Conservation (phyloP, 2,113 vertebrate species). For the Empidonax traillii region DNA sequence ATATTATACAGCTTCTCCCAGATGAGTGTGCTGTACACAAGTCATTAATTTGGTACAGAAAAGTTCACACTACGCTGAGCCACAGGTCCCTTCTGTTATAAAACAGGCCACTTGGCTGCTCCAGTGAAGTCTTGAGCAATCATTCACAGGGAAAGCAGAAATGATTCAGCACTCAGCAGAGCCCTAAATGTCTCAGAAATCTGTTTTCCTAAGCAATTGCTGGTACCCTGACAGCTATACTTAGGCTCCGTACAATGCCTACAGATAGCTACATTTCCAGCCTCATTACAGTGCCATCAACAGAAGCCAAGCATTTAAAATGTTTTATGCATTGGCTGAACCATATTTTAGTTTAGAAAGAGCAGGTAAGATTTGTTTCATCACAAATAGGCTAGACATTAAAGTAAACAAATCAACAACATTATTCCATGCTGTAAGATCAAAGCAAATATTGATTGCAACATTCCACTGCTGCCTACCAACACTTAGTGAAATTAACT, state of each 20-base stretch:
- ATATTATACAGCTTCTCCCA: not conserved
- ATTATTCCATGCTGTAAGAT: not conserved
- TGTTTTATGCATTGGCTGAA: constrained; percentile 5
- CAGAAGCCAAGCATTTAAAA: constrained; percentile 36
- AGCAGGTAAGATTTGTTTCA: constrained; percentile 35
- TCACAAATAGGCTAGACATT: constrained; percentile 38
- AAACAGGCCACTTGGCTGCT: not conserved
- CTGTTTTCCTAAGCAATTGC: constrained; percentile 24
- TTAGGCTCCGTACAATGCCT: constrained; percentile 6
- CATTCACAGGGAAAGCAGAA: not conserved
- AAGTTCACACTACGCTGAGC: not conserved
- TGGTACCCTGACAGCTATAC: not conserved
- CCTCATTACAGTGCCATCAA: constrained; percentile 30
- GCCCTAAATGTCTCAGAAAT: constrained; percentile 12
- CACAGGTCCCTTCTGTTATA: not conserved
- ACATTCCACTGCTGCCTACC: not conserved
- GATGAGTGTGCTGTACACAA: not conserved
- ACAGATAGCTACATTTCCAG: constrained; percentile 30
- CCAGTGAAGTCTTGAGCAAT: not conserved
- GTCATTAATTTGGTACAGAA: not conserved
- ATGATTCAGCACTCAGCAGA: constrained; percentile 11
- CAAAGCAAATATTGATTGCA: not conserved
- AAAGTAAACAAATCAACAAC: constrained; percentile 49
- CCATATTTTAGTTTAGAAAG: constrained; percentile 30
- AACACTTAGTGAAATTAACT: constrained; percentile 1